phyloP scores from a whole-genome alignment of 2,113 vertebrate species.

The Hemiscyllium ocellatum region DNA sequence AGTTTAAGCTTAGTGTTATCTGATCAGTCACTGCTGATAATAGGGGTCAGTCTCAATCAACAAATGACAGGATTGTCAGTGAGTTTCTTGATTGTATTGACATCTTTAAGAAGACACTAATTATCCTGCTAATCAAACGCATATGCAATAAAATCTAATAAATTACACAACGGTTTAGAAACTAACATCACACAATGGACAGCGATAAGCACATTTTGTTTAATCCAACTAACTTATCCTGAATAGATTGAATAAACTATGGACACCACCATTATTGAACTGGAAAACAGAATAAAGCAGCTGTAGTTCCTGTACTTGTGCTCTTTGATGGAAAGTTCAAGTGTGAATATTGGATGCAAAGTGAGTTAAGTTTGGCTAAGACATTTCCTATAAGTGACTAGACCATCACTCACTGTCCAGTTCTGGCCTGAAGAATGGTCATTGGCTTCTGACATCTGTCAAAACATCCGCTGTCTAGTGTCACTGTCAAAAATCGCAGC shows the following conservation, averaged over 20 bases:
- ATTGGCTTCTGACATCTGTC: not conserved
- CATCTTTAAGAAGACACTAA: not conserved
- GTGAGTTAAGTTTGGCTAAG: not conserved
- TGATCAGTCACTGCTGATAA: not conserved
- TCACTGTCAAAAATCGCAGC: not conserved
- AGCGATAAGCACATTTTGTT: not conserved
- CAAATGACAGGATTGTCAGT: not conserved
- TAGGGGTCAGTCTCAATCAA: not conserved
- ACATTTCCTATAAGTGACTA: not conserved
- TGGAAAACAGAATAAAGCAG: not conserved
- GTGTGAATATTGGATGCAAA: not conserved
- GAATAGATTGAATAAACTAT: not conserved
- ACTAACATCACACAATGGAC: not conserved
- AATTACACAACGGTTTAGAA: not conserved
- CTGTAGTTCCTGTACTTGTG: not conserved
- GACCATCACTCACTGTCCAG: not conserved
- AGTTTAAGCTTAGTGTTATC: not conserved
- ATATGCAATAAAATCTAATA: not conserved
- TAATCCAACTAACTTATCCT: not conserved
- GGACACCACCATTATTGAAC: not conserved
- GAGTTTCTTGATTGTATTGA: constrained; percentile 3
- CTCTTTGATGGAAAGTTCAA: not conserved
- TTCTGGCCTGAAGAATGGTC: not conserved
- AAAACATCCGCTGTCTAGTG: not conserved
- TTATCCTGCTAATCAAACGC: not conserved